Evolutionary conservation across 2,113 vertebrate genomes (phyloP), one percentile per base, ranked within the genome.

Genomic region (Larimichthys crocea): DNA sequence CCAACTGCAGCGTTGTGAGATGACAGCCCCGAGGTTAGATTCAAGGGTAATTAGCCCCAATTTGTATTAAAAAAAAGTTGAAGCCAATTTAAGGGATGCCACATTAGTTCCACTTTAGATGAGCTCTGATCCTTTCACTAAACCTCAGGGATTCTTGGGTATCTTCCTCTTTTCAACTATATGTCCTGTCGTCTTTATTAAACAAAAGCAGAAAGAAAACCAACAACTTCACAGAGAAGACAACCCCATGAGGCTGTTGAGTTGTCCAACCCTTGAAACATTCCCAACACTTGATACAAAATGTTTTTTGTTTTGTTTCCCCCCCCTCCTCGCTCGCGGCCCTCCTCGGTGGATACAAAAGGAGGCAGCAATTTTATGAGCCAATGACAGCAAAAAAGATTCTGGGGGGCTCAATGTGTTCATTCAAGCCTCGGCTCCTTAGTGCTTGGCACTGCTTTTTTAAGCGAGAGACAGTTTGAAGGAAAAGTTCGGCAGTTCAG

Each of bases 51-150:
- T 95, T 94, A 95, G 93, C 86, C 91, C 91, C 93, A 94, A 95
- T 95, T 95, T 95, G 94, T 95, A 92, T 92, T 26, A 26, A 61
- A 88, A 76, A 91, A 84, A 87, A 85, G 83, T 74, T 90, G 91
- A 84, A 83, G 86, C 86, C 89, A 87, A 83, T 93, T 84, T 74
- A 88, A 92, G 79, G 76, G 78, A 93, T 83, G 90, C 88, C 91
- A 86, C 90, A 94, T 96, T 95, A 93, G 95, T 95, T 95, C 91
- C 90, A 87, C 85, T 92, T 93, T 86, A 81, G 83, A 87, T 80
- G 82, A 88, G 82, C 85, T 78, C 86, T 82, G 89, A 82, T 91
- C 88, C 88, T 93, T 94, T 94, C 83, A 94, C 89, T 48, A 83
- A 80, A 86, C 90, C 85, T 90, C 82, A 63, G 86, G 87, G 91